Percentiles rank a stretch among this genome's conserved stretches.
These are phyloP conservation scores for Apamea epomidion DNA, from an alignment of 2,888 invertebrate species.

Conservation along the genomic window DNA sequence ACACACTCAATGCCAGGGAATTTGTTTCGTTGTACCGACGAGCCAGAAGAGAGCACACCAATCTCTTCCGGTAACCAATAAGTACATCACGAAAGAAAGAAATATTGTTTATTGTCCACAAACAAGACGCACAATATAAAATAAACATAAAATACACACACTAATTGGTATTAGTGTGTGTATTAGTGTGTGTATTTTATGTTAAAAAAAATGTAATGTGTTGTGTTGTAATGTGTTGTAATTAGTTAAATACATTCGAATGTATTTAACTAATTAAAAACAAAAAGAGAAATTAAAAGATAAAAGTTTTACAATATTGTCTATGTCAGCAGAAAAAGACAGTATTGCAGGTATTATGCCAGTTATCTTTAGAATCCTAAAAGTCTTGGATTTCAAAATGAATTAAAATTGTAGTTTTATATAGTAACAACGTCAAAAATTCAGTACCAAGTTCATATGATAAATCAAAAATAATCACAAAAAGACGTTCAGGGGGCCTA, in stretches of 20 bases:
- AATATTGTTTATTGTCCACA: neutral
- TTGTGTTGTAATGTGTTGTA: too few relatives aligned
- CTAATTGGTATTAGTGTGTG: too few relatives aligned
- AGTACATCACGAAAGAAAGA: neutral
- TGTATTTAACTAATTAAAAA: neutral
- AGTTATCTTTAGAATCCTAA: neutral
- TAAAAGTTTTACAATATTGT: neutral
- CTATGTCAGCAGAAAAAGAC: too few relatives aligned
- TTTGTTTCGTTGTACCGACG: constrained; percentile 3
- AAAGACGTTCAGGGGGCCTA: too few relatives aligned
- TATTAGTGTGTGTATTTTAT: too few relatives aligned
- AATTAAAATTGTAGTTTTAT: too few relatives aligned
- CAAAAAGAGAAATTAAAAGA: neutral
- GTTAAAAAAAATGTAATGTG: too few relatives aligned
- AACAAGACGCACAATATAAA: neutral
- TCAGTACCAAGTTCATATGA: neutral
- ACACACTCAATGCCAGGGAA: constrained; percentile 49
- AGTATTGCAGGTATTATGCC: neutral
- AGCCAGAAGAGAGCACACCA: constrained; percentile 30
- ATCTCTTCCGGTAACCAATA: constrained; percentile 41
- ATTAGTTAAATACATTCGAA: too few relatives aligned
- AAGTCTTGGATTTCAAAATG: too few relatives aligned
- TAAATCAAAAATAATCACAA: neutral
- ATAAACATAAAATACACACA: neutral
- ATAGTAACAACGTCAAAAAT: neutral